phyloP scores from a whole-genome alignment of 2,888 invertebrate species.

The Agrotis ipsilon region DNA sequence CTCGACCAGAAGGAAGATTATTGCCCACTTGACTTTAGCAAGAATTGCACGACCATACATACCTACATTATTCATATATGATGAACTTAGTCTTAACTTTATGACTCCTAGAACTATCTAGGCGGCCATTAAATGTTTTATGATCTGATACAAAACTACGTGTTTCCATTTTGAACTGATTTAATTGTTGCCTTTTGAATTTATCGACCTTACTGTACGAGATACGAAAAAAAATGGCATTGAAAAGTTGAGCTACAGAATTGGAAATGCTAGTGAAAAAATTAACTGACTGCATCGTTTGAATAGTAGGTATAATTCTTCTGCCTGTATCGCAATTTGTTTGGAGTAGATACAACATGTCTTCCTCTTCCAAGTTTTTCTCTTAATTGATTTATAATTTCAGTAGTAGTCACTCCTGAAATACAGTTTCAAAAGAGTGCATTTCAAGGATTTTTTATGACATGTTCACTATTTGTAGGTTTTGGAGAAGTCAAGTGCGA shows the following conservation, averaged over 20 bases:
- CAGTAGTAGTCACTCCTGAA: too few relatives aligned
- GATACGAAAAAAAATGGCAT: conserved; percentile 31
- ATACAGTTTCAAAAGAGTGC: too few relatives aligned
- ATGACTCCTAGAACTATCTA: conserved; percentile 23
- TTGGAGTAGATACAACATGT: too few relatives aligned
- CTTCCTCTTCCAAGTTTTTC: too few relatives aligned
- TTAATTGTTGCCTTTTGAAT: conserved; percentile 33
- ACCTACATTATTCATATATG: conserved; percentile 24
- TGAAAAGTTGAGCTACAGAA: neutral
- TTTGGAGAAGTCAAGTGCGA: too few relatives aligned
- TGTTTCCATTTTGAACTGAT: conserved; percentile 42
- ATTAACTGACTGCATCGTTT: neutral
- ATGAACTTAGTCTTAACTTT: conserved; percentile 20
- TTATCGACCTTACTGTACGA: conserved; percentile 30
- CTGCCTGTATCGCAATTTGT: too few relatives aligned
- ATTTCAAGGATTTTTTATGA: too few relatives aligned
- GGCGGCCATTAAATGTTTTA: conserved; percentile 35
- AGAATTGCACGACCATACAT: conserved; percentile 7
- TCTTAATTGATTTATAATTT: too few relatives aligned
- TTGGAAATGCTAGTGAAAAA: neutral
- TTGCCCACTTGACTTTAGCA: too few relatives aligned
- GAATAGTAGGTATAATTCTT: too few relatives aligned
- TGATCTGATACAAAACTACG: conserved; percentile 39
- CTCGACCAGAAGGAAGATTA: too few relatives aligned
- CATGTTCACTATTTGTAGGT: too few relatives aligned